Conservation (phyloP, 2,888 invertebrate species). For the Notocelia uddmanniana region DNA sequence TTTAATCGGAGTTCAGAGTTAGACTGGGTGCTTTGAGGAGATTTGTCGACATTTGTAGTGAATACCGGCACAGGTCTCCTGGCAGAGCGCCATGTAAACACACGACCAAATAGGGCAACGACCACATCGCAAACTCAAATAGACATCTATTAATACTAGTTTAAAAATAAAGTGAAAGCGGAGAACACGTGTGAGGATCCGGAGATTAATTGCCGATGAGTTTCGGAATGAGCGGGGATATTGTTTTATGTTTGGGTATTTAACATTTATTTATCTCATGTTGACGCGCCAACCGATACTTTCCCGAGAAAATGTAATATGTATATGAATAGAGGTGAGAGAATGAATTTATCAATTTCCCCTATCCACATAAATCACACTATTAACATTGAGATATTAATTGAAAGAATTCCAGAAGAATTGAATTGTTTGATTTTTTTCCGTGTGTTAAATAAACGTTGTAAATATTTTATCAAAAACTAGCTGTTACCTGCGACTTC, state of each 20-base stretch:
- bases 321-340: neutral
- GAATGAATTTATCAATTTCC: neutral
- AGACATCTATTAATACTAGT: conserved; percentile 77
- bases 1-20: neutral
- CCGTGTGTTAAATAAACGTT: neutral
- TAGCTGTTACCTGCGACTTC: too few species aligned
- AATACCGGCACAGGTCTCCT: conserved; percentile 51
- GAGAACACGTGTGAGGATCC: conserved; percentile 73
- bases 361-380: neutral
- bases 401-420: too few species aligned
- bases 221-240: conserved; percentile 38
- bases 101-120: conserved; percentile 83
- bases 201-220: conserved; percentile 67
- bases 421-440: neutral
- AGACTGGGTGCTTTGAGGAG: neutral
- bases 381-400: neutral
- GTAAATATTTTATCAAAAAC: neutral
- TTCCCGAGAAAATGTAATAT: neutral
- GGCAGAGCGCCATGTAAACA: conserved; percentile 80
- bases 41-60: neutral
- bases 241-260: conserved; percentile 26
- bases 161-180: conserved; percentile 74
- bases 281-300: conserved; percentile 14
- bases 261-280: conserved; percentile 31
- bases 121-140: conserved; percentile 77